Evolutionary conservation across 1,140 invertebrate genomes (phyloP).

Genomic region (Ruditapes philippinarum): DNA sequence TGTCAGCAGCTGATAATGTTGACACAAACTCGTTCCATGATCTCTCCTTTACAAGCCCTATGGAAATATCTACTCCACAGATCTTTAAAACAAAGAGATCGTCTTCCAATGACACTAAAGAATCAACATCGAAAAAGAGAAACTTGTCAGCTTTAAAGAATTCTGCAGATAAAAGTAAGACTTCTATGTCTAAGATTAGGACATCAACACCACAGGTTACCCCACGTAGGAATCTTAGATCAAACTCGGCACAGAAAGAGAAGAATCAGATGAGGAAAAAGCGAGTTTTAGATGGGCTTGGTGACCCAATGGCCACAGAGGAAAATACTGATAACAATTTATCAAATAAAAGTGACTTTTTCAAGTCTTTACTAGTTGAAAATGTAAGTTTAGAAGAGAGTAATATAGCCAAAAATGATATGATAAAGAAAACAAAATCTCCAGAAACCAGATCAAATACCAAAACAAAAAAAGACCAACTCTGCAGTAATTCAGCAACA

Average conservation of each 20-base stretch:
- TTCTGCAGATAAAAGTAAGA: conserved; percentile 1
- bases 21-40: conserved; percentile 37
- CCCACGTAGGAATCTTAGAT: conserved; percentile 4
- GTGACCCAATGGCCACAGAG: not conserved
- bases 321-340: not conserved
- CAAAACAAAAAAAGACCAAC: not conserved
- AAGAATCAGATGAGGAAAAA: conserved; percentile 9
- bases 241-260: not conserved
- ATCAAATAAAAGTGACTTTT: conserved; percentile 59
- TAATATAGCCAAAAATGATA: not conserved
- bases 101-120: not conserved
- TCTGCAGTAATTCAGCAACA: not conserved
- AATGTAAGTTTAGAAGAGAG: conserved; percentile 54
- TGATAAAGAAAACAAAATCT: not conserved
- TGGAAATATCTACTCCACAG: conserved; percentile 59
- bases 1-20: not conserved
- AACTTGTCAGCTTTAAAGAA: not conserved
- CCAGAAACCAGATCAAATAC: not conserved
- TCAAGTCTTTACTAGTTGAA: conserved; percentile 50
- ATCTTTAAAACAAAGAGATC: conserved; percentile 38
- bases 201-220: not conserved
- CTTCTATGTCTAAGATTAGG: not conserved
- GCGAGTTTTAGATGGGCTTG: not conserved
- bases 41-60: conserved; percentile 56
- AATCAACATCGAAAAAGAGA: not conserved